These are phyloP conservation scores for Orussus abietinus DNA, from an alignment of 1,140 invertebrate genomes.

Conservation along the genomic window DNA sequence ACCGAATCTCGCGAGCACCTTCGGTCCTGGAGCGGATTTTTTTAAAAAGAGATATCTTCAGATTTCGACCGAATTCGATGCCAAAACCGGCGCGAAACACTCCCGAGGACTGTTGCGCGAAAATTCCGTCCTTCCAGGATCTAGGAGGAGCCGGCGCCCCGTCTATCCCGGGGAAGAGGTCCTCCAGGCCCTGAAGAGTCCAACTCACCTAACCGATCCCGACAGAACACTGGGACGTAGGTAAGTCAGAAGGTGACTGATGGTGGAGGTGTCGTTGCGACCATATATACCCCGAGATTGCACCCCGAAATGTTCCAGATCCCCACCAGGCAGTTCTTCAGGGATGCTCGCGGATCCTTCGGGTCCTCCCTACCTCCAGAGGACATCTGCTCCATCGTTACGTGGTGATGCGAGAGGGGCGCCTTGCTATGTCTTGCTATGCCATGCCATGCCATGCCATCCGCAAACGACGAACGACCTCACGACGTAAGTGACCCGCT, in stretches of 20 bases:
- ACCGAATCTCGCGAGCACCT: too few relatives aligned
- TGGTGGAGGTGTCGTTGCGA: constrained; percentile 41
- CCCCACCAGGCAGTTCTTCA: constrained; percentile 14
- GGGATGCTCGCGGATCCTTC: constrained; percentile 31
- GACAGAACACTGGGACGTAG: constrained; percentile 31
- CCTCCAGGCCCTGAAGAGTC: too few relatives aligned
- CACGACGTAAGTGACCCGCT: constrained; percentile 45
- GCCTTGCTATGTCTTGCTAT: neutral
- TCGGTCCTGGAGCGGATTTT: too few relatives aligned
- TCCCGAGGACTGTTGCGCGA: neutral
- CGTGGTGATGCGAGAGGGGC: constrained; percentile 24
- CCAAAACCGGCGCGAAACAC: too few relatives aligned
- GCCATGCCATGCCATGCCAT: constrained; percentile 13
- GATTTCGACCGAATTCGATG: too few relatives aligned
- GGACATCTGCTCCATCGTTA: too few relatives aligned
- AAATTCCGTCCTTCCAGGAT: constrained; percentile 2
- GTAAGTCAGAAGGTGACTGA: constrained; percentile 47
- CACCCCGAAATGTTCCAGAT: constrained; percentile 30
- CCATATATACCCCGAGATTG: constrained; percentile 44
- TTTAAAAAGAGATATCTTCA: too few relatives aligned
- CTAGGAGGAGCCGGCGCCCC: neutral
- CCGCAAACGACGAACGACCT: constrained; percentile 36
- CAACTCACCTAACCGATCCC: constrained; percentile 43
- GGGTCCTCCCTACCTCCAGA: constrained; percentile 21
- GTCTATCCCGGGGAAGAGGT: neutral